Evolutionary conservation across 2,888 invertebrate genomes (phyloP), one percentile per base, ranked within the genome.

Genomic region (Lasioglossum lativentre): DNA sequence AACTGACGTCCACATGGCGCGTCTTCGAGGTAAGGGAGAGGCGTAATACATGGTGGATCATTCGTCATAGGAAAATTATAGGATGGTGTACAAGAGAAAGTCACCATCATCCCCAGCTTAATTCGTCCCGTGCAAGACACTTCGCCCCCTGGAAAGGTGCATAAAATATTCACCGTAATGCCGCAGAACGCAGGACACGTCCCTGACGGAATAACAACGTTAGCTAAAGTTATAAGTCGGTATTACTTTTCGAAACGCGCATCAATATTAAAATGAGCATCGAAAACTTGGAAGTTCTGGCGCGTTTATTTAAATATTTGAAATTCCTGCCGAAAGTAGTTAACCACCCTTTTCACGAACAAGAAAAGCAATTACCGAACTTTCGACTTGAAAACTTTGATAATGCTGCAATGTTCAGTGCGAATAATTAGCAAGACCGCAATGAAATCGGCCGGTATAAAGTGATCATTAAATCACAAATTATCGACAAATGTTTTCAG

Each of bases 61-160:
- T 89, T 89, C 59, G 91, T 87, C 70, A 91, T 82, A 23, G 90
- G 86, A 71, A 93, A 84, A 78, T 90, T 90, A 88, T 92, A 92
- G 63, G 90, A 91, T 70, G 86, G 82, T 82, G 92, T 93, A 88
- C 93, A 93, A 38, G 86, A 80, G 66, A 93, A 85, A 72, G 76
- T 84, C 73, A 93, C 93, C 42, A 83, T 86, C 27, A 92, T 93
- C 59, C 91, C 92, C n/a, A 90, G 89, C 45, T 83, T 83, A 73
- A 91, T 85, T n/a, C 85, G 84, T 47, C 89, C 86, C 74, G 86
- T 87, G 78, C 93, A 93, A 71, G 90, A 81, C 77, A 92, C 90
- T 34, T 79, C 78, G 52, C 85, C 56, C 89, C 90, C 23, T 88
- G 76, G 70, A 86, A 85, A 42, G 74, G 75, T 89, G 83, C 93